Evolutionary conservation across 2,113 vertebrate species (phyloP).

Genomic region (Halcyon malimbica): DNA sequence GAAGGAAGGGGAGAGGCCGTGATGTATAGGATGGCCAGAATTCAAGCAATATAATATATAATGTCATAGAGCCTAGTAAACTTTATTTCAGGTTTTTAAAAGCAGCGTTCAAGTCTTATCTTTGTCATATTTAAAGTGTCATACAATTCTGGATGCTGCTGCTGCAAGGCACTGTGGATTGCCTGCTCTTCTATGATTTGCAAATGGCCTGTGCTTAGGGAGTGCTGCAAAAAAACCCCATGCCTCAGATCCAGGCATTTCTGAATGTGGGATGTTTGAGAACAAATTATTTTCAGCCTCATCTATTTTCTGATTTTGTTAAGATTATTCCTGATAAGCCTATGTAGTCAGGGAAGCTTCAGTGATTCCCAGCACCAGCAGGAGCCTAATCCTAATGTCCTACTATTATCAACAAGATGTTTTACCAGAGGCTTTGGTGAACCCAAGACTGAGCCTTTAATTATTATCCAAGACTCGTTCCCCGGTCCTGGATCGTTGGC

Average conservation of each 20-base stretch:
- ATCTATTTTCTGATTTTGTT: conserved; percentile 10
- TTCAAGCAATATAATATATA: background rate
- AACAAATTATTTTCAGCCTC: conserved; percentile 56
- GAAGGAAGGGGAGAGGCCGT: background rate
- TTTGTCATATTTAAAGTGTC: background rate
- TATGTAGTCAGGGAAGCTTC: background rate
- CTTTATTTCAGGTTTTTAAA: background rate
- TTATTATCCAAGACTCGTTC: background rate
- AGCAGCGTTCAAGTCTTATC: background rate
- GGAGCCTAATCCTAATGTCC: background rate
- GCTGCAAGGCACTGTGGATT: background rate
- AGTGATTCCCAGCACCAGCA: background rate
- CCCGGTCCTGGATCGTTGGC: background rate
- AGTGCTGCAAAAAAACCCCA: background rate
- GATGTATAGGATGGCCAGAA: background rate
- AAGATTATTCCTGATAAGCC: background rate
- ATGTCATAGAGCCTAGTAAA: background rate
- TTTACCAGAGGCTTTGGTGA: background rate
- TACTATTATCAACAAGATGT: background rate
- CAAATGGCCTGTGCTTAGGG: background rate
- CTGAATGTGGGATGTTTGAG: conserved; percentile 43
- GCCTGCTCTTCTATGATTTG: background rate
- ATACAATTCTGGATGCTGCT: background rate
- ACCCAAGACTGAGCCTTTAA: background rate
- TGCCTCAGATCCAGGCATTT: conserved; percentile 21